These are phyloP conservation scores for Plebejus melissa DNA, from an alignment of 2,888 invertebrate species.

Conservation along the genomic window DNA sequence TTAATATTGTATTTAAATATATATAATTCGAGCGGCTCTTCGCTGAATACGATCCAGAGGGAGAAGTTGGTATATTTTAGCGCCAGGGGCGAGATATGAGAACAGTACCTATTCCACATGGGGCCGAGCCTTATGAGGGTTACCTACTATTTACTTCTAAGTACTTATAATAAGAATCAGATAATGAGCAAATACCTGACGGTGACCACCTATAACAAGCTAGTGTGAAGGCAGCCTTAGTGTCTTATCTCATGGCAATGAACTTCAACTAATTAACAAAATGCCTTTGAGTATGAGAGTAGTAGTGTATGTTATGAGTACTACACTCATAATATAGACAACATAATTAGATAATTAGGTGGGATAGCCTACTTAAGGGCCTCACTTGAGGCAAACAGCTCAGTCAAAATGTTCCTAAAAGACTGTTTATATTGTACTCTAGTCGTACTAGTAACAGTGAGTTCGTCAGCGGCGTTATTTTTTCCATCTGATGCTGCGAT, in stretches of 20 bases:
- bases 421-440: constrained; percentile 36
- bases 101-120: too few relatives aligned
- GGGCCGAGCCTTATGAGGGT: too few relatives aligned
- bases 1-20: too few relatives aligned
- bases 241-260: constrained; percentile 56
- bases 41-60: too few relatives aligned
- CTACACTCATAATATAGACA: background rate
- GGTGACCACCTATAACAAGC: background rate
- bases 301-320: too few relatives aligned
- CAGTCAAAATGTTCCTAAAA: constrained; percentile 46
- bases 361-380: constrained; percentile 35
- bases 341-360: constrained; percentile 36
- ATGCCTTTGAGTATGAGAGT: constrained; percentile 8
- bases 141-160: too few relatives aligned
- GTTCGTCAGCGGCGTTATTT: constrained; percentile 43
- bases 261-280: constrained; percentile 52
- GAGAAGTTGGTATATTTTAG: too few relatives aligned
- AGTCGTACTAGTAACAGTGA: constrained; percentile 35
- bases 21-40: too few relatives aligned
- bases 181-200: background rate
- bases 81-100: too few relatives aligned
- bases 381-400: background rate
- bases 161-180: too few relatives aligned
- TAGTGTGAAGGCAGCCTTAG: background rate
- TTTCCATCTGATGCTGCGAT: constrained; percentile 49